A percentile compares a stretch with the other conserved stretches of the same genome.
These are phyloP conservation scores for Loripinus fragilis DNA, from an alignment of 2,888 invertebrate species.

Conservation along the genomic window DNA sequence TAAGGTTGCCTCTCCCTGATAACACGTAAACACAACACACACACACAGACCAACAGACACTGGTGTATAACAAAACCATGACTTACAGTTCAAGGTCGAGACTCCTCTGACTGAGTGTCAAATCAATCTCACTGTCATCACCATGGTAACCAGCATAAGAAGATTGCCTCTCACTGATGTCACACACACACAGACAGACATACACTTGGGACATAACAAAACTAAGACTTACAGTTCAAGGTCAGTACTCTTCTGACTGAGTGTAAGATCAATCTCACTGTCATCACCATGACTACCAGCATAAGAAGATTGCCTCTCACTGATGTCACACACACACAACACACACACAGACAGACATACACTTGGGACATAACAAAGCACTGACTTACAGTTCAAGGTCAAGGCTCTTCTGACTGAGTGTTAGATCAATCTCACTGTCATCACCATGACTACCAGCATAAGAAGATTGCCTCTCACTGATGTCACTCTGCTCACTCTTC, in stretches of 20 bases:
- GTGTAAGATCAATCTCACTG: constrained; percentile 55
- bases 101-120: constrained; percentile 46
- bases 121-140: constrained; percentile 58
- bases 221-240: constrained; percentile 2
- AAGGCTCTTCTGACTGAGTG: constrained; percentile 43
- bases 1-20: constrained; percentile 47
- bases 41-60: too few species aligned
- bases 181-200: too few species aligned
- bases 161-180: constrained; percentile 41
- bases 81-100: constrained; percentile 10
- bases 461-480: constrained; percentile 54
- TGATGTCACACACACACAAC: too few species aligned
- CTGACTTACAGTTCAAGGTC: constrained; percentile 12
- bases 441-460: constrained; percentile 59
- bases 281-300: constrained; percentile 57
- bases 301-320: constrained; percentile 58
- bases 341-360: too few species aligned
- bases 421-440: constrained; percentile 59
- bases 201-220: too few species aligned
- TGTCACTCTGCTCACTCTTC: constrained; percentile 47
- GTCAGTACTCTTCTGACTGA: constrained; percentile 43
- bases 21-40: too few species aligned
- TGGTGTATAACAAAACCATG: too few species aligned
- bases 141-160: constrained; percentile 64
- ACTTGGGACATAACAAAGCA: too few species aligned